Base-by-base conservation (phyloP, 2,113 vertebrate species). In the Megaceryle torquata region DNA sequence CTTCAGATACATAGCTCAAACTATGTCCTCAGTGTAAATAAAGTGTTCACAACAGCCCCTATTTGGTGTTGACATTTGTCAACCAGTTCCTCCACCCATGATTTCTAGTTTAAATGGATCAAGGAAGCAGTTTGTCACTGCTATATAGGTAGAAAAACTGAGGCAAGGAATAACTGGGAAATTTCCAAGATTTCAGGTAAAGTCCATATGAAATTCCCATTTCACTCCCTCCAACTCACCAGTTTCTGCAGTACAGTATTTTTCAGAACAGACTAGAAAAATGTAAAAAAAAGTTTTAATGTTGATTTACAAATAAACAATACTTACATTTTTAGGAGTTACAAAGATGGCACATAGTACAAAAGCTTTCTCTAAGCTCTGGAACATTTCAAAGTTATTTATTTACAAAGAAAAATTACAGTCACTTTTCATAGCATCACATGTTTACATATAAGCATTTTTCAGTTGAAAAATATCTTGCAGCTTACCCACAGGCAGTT, bases 241-340 rank as follows among this genome's bases (percentile, higher is more conserved):
- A 39, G 10, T 33, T 82, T 87, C 53, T 88, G 18, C 21, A 78
- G 26, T 13, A 37, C 0, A 57, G 26, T 70, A 78, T 81, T 86
- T 92, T 81, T 31, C 87, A 81, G 44, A 93, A 60, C 29, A 69
- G 65, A 91, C 25, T 10, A 91, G 37, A 82, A 65, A 95, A 95
- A 82, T 3, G 3, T 86, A 88, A 69, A 92, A 79, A 95, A 41
- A 41, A 41, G 15, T 31, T 97, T 97, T 97, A 97, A 96, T 96
- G 65, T 57, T 39, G 21, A 91, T 92, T 95, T 93, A 97, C 88
- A 96, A 95, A 96, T 95, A 95, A 96, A 97, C 96, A 97, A 44
- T 91, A 97, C 75, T 93, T 97, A 97, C 92, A 97, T 39, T 92
- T 92, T 88, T 43, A 86, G 33, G 60, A 86, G 20, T 91, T 93